Evolutionary conservation across 2,888 invertebrate genomes (phyloP), one percentile per base, ranked within the genome.

Genomic region (Morpho helenor): DNA sequence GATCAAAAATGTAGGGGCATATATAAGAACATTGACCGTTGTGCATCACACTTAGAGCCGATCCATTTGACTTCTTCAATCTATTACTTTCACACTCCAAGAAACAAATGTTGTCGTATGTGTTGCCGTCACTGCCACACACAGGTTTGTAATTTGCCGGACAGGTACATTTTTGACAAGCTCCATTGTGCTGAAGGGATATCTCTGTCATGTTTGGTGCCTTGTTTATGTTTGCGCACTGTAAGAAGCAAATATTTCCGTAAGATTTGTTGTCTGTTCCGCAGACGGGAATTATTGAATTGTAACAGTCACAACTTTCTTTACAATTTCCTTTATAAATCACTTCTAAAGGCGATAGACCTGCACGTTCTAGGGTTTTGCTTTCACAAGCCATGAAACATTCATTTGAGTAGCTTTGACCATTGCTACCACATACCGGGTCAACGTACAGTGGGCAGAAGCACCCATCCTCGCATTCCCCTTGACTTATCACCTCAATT

Each of bases 31-130:
- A 65, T 10, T 62, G 54, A 1, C 67, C 67, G 16, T 50, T 55
- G 52, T 69, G 46, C 61, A 67, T 23, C 68, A 61, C 7, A 22
- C 8, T 52, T 23, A 65, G 42, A 2, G 49, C 43, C 10, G 52
- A 42, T 46, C 49, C 43, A 7, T 65, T 71, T 9, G 69, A 57
- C 7, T 64, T 65, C 6, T 55, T 44, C n/a, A 64, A 65, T 63
- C 66, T 67, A 56, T 67, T 65, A 57, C 72, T 78, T 46, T 70
- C 63, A 55, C 78, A 76, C 0, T 59, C 52, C 0, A 80, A 52
- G n/a, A 57, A n/a, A 51, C 77, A 79, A 42, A 59, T 52, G 55
- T 73, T 79, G 2, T 44, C 51, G 59, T 75, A 79, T 2, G 78
- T 77, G 2, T 65, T 70, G 4, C 64, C 64, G 46, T 77, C 73